Percentiles rank a stretch among this genome's conserved stretches.
Conservation (phyloP, 37 sponge, comb jelly and placozoan species). For the Halichondria panicea region DNA sequence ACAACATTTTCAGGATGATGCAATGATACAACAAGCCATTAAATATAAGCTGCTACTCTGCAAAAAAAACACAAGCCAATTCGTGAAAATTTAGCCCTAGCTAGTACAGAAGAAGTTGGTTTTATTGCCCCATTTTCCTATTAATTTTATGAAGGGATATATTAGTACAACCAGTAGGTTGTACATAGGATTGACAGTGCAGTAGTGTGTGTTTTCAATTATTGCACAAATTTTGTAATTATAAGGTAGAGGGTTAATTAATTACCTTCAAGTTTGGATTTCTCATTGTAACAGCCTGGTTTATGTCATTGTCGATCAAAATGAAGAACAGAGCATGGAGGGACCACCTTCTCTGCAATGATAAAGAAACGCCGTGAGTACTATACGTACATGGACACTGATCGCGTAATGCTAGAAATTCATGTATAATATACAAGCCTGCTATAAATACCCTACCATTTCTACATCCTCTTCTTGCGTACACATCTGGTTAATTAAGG, state of each 20-base stretch:
- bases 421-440: conserved; percentile 3
- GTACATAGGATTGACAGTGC: not conserved
- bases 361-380: not conserved
- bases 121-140: not conserved
- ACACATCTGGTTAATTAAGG: not conserved
- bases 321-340: conserved; percentile 38
- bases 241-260: not conserved
- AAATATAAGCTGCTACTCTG: not conserved
- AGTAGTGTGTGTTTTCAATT: too few species aligned
- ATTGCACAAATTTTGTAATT: not conserved
- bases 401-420: not conserved
- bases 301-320: conserved; percentile 14
- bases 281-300: conserved; percentile 13
- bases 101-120: not conserved
- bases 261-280: conserved; percentile 23
- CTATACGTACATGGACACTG: not conserved
- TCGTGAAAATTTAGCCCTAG: not conserved
- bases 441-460: too few species aligned
- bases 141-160: not conserved
- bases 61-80: not conserved
- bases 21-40: too few species aligned
- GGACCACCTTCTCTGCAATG: conserved; percentile 25
- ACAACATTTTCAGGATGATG: too few species aligned
- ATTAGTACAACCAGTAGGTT: not conserved
- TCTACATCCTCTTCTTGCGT: too few species aligned